Evolutionary conservation across 2,113 vertebrate genomes (phyloP), one percentile per base, ranked within the genome.

Genomic region (Istiophorus platypterus): DNA sequence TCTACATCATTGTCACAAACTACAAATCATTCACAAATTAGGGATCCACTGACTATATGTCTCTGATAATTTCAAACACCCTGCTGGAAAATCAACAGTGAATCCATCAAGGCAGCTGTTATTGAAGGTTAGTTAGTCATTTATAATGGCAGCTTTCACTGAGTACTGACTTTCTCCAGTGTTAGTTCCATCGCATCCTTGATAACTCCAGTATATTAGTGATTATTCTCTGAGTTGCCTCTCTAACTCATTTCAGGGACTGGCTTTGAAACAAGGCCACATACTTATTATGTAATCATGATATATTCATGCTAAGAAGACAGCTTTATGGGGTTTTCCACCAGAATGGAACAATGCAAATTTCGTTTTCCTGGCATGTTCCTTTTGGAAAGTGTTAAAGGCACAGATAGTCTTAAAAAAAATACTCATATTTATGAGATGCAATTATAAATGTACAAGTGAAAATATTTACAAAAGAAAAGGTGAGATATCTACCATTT

Each of bases 311-410:
- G 78, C 41, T 70, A 59, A 79, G 83, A 78, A 75, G 62, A 84
- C 66, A 86, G 73, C 63, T 89, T 85, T 81, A 84, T 78, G 45
- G 85, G 80, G 52, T 41, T 74, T 91, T 90, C 88, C 86, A 88
- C 67, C 68, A 83, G 67, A 90, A 84, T 78, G 65, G 24, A 79
- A 81, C 37, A 27, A 67, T 74, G 54, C 71, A 76, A 73, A 82
- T 90, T 89, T 88, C 47, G 31, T 90, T 92, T 92, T 92, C 85
- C 90, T 93, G 91, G 84, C 87, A 78, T 14, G 45, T 39, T 77
- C 52, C 65, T 24, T 26, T 22, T 49, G 81, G 87, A 86, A 92
- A 89, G 85, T 74, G 37, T 37, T 52, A 78, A 81, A 71, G 42
- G 34, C 62, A 78, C 65, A 87, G 56, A 63, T 77, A 72, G 59